Base-by-base conservation (phyloP, 1,140 invertebrate genomes). In the Forficula auricularia region DNA sequence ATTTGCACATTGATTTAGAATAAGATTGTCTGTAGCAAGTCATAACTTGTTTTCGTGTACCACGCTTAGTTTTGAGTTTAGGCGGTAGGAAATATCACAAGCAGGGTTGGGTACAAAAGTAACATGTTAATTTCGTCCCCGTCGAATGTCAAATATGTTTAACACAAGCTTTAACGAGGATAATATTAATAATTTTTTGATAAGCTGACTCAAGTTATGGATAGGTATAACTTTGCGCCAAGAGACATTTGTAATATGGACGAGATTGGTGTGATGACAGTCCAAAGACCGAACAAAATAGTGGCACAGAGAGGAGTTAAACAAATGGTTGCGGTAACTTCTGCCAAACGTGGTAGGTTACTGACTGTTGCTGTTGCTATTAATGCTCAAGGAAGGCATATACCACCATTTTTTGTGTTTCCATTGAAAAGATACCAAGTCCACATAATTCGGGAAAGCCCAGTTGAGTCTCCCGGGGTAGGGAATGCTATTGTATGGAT, bases 401-500 rank as follows among this genome's bases (percentile, higher is more conserved):
- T 59, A 27, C 58, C 54, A 15, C 58, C 57, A 15, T 30, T 55
- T 6, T 56, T 58, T 46, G 38, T 63, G 8, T 63, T 61, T 36
- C 55, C 60, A 4, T 22, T 59, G 12, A 55, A 58, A 34, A 53
- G 56, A 36, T 57, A 53, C 38, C 54, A 57, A 19, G 53, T 62
- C 13, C 50, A 58, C 22, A 60, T 67, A 20, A 42, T 62, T 15
- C 49, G 51, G 41, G 57, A 57, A 49, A 56, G 56, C 15, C 62
- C 63, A 9, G 19, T 52, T 38, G 63, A 65, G 44, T 57, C 54
- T 37, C 43, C 59, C 19, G 65, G 60, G 22, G 50, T 48, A 15
- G 57, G 60, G 3, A 56, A 58, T 48, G 49, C 20, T 41, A 59
- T 50, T 49, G 67, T 65, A 3, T 68, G 66, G 62, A 66, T 69